phyloP scores from a whole-genome alignment of 2,113 vertebrate species.

The Barnardius zonarius region DNA sequence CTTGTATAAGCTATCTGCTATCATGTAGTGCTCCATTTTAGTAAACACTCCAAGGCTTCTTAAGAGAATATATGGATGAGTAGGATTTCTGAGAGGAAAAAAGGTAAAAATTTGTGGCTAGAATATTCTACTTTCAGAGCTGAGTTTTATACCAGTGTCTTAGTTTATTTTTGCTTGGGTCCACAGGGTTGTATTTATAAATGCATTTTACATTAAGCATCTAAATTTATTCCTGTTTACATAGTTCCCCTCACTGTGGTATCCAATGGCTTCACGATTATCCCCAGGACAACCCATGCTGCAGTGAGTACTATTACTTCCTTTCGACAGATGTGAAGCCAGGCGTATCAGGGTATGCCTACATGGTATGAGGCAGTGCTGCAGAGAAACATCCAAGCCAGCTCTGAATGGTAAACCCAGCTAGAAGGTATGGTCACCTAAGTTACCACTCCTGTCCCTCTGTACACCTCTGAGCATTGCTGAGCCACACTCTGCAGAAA shows the following conservation, averaged over 20 bases:
- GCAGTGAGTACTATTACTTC: neutral
- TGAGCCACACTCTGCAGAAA: neutral
- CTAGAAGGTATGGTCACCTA: neutral
- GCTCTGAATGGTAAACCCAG: neutral
- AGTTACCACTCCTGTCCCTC: neutral
- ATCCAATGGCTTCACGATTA: fast-evolving
- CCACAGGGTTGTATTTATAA: neutral
- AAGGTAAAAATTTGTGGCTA: neutral
- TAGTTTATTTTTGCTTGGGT: neutral
- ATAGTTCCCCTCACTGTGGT: neutral
- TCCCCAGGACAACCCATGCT: neutral
- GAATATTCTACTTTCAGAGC: neutral
- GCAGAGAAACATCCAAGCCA: neutral
- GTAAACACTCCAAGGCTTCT: neutral
- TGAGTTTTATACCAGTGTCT: neutral
- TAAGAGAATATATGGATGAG: neutral
- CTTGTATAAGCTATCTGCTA: neutral
- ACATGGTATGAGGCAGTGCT: fast-evolving
- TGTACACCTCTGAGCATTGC: neutral
- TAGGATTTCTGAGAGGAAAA: neutral
- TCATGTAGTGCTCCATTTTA: neutral
- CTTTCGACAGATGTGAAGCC: neutral
- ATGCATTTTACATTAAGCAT: neutral
- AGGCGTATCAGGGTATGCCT: neutral
- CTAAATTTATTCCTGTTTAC: neutral